These are phyloP conservation scores for Dromiciops gliroides DNA, from an alignment of 2,113 vertebrate genomes.

Conservation along the genomic window DNA sequence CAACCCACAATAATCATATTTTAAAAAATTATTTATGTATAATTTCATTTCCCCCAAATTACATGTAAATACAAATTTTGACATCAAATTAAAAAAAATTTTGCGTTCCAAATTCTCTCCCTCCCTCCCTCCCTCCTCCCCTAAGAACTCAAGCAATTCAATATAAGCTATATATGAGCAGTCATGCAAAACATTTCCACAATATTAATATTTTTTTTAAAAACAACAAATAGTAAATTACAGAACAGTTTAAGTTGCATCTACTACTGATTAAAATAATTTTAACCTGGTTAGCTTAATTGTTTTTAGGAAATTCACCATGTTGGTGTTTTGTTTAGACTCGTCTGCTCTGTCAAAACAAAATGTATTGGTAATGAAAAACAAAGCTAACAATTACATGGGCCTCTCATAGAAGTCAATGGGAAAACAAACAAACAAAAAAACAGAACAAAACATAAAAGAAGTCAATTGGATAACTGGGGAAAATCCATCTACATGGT, in stretches of 20 bases:
- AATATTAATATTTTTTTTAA: background rate
- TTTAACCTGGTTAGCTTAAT: background rate
- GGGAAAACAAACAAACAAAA: too few relatives aligned
- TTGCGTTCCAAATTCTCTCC: too few relatives aligned
- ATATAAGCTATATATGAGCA: too few relatives aligned
- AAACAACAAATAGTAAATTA: background rate
- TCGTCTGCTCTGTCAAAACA: background rate
- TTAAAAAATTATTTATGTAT: too few relatives aligned
- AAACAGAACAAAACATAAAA: too few relatives aligned
- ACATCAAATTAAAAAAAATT: too few relatives aligned
- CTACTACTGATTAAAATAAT: background rate
- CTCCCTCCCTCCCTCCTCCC: too few relatives aligned
- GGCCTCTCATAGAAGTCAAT: background rate
- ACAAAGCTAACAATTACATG: background rate
- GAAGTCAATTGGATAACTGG: background rate
- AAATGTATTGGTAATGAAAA: background rate
- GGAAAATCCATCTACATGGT: background rate
- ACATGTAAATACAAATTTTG: too few relatives aligned
- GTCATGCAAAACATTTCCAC: too few relatives aligned
- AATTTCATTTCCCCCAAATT: too few relatives aligned
- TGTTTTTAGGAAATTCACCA: background rate
- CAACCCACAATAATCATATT: background rate
- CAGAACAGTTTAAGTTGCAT: background rate
- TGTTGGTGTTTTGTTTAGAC: background rate
- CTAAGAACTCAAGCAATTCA: too few relatives aligned